Evolutionary conservation across 2,113 vertebrate species (phyloP).

Genomic region (Sinocyclocheilus grahami): DNA sequence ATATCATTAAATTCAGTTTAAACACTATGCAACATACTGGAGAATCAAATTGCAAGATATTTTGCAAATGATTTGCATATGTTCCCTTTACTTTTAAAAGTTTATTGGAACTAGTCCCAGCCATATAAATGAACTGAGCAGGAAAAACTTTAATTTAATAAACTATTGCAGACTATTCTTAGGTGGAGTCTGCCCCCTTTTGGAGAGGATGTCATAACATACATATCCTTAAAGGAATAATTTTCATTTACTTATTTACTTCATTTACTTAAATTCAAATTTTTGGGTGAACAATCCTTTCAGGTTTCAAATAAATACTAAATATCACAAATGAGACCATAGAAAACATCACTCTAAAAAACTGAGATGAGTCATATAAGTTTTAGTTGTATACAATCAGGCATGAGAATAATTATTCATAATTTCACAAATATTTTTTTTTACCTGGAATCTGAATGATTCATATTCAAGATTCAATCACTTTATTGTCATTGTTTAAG

Average conservation of each 20-base stretch:
- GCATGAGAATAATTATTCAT: neutral
- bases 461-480: neutral
- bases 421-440: neutral
- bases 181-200: conserved; percentile 60
- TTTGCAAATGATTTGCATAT: neutral
- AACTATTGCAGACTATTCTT: neutral
- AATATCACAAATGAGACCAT: neutral
- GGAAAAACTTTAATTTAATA: neutral
- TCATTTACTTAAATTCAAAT: neutral
- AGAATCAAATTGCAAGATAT: neutral
- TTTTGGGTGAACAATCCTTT: neutral
- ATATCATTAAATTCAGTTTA: neutral
- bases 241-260: no score
- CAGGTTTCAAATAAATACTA: neutral
- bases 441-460: neutral
- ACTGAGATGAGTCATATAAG: neutral
- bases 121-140: neutral
- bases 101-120: neutral
- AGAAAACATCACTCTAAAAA: neutral
- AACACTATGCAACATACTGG: neutral
- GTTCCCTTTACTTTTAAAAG: neutral
- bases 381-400: neutral
- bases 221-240: neutral
- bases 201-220: conserved; percentile 44
- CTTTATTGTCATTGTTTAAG: neutral